Conservation (phyloP, 2,113 vertebrate genomes). For the Sporophila hypoxantha region DNA sequence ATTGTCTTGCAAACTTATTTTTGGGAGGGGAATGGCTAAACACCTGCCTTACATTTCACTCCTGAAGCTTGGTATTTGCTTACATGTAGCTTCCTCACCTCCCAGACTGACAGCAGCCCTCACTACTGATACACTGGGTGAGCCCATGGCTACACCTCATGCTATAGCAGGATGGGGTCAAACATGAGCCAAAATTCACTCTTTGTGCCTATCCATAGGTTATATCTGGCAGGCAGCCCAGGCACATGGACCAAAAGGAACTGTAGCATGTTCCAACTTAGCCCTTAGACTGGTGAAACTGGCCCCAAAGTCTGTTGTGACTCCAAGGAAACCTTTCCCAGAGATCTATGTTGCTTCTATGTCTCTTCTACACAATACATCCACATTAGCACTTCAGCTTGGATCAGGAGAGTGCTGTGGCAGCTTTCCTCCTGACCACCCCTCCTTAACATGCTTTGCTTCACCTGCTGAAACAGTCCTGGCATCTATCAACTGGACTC, state of each 20-base stretch:
- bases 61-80: not conserved
- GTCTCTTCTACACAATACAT: not conserved
- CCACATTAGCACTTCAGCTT: not conserved
- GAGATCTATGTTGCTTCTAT: not conserved
- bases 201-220: not conserved
- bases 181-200: not conserved
- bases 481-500: not conserved
- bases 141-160: not conserved
- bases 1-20: not conserved
- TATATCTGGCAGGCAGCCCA: not conserved
- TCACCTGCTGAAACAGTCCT: accelerated
- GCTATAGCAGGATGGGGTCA: not conserved
- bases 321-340: not conserved
- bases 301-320: not conserved
- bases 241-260: not conserved
- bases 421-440: not conserved
- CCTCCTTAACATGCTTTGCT: not conserved
- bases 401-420: not conserved
- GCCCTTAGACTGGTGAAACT: not conserved
- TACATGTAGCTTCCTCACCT: not conserved
- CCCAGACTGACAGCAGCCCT: not conserved
- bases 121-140: not conserved
- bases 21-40: not conserved
- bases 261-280: not conserved
- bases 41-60: not conserved